Evolutionary conservation across 2,797 vertebrate species (phyloP), one percentile per base, ranked within the genome.

Genomic region (Lindbergichthys nudifrons): DNA sequence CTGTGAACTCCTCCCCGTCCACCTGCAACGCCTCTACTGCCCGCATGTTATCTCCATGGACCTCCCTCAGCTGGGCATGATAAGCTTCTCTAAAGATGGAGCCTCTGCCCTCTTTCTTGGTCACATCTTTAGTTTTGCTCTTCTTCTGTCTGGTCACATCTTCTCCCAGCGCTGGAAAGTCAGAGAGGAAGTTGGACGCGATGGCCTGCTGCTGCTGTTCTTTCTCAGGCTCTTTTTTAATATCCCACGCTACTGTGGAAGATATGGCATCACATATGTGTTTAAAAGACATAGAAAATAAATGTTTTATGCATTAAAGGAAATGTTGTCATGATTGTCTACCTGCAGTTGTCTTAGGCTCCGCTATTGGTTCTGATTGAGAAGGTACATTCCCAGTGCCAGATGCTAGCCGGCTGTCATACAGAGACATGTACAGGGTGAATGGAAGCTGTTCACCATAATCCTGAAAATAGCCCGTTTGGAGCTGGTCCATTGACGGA

Each of bases 1-100:
- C 58, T 21, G 2, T 4, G 10, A 8, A 2, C 13, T 65, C 65
- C 0, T 80, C 75, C 6, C 64, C 65, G 0, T 90, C 75, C 13
- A 67, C 23, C 59, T 70, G 79, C 62, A 93, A 50, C 3, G 82
- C 87, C 57, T 95, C 93, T 1, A 52, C 0, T 1, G 91, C 93
- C 23, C 93, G 86, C 84, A 95, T 58, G 32, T 92, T 91, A 12
- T 76, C 90, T 32, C 89, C 70, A 12, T 92, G 94, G 7, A 92
- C 82, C 76, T 94, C 92, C 70, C 94, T 91, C 62, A 93, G 68
- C 85, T 94, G 94, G 39, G 91, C 71, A 5, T 92, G 47, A 77
- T 92, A 93, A 3, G 58, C 75, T 0, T 94, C 90, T 45, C 10
- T 84, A 48, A 93, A 94, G 36, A 90, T 52, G 0, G 73, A n/a